Evolutionary conservation across 2,888 invertebrate species (phyloP).

Genomic region (Hydropsyche betteni): DNA sequence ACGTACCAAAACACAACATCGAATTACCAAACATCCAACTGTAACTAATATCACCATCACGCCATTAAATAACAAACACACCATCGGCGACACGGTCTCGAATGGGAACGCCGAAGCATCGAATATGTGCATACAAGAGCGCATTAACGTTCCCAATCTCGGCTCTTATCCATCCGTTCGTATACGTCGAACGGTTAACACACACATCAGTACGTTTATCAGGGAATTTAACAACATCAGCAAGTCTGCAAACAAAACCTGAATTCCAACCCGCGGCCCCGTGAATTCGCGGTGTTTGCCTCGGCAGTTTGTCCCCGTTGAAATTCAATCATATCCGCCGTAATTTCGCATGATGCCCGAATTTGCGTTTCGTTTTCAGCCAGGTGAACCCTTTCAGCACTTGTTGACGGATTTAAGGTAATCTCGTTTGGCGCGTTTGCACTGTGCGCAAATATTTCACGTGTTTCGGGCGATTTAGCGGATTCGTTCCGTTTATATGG

Average conservation of each 20-base stretch:
- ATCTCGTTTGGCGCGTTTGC: neutral
- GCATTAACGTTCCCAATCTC: too few species aligned
- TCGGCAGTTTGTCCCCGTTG: neutral
- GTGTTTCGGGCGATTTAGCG: neutral
- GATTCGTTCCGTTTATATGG: too few species aligned
- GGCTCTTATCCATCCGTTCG: too few species aligned
- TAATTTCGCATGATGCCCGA: slow-evolving; percentile 6
- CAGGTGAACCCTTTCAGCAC: neutral
- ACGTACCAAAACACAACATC: too few species aligned
- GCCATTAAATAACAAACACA: too few species aligned
- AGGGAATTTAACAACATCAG: neutral
- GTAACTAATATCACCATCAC: too few species aligned
- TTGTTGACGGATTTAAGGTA: slow-evolving; percentile 9
- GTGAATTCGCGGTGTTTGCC: neutral
- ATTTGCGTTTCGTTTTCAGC: neutral
- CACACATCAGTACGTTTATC: too few species aligned
- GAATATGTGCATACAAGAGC: too few species aligned
- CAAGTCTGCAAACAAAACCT: neutral
- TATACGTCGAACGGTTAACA: too few species aligned
- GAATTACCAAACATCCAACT: too few species aligned
- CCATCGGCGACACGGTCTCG: too few species aligned
- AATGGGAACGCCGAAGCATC: too few species aligned
- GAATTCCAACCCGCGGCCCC: neutral
- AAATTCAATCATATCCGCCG: slow-evolving; percentile 5
- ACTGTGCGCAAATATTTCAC: neutral